A percentile compares a stretch with the other conserved stretches of the same genome.
These are phyloP conservation scores for Falco punctatus DNA, from an alignment of 2,113 vertebrate genomes.

Conservation along the genomic window DNA sequence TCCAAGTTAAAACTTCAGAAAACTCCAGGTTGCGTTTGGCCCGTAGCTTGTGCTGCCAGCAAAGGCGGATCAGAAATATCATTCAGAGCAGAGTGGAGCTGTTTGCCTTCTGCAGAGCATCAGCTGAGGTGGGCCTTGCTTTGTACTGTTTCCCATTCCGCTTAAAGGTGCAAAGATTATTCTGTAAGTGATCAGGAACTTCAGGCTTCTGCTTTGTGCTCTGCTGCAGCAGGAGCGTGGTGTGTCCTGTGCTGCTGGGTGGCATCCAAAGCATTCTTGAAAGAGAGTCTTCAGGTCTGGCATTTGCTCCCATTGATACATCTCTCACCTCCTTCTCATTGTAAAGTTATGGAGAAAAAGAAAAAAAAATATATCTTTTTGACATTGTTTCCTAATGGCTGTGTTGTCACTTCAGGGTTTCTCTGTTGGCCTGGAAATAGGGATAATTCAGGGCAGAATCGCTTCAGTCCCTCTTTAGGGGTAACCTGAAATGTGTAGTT, in stretches of 20 bases:
- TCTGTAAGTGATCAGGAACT: background rate
- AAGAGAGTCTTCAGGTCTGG: background rate
- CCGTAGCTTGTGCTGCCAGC: background rate
- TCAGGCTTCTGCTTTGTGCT: background rate
- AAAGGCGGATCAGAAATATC: background rate
- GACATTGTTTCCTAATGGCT: background rate
- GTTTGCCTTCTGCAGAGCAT: background rate
- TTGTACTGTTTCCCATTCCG: background rate
- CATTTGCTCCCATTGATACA: background rate
- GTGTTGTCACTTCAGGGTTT: background rate
- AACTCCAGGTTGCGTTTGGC: background rate
- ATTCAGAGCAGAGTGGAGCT: background rate
- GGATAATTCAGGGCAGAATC: background rate
- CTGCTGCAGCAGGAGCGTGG: background rate
- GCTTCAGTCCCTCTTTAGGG: background rate
- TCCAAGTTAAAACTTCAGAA: background rate
- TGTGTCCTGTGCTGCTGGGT: background rate
- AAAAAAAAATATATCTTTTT: background rate
- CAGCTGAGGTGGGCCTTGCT: background rate
- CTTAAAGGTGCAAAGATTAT: background rate
- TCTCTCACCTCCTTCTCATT: background rate
- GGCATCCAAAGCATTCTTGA: background rate
- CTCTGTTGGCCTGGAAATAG: background rate
- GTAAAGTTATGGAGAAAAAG: background rate
- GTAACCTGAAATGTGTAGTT: background rate